Percentiles rank a stretch among this genome's conserved stretches.
Conservation (phyloP, 2,113 vertebrate species). For the Daphoenositta chrysoptera region DNA sequence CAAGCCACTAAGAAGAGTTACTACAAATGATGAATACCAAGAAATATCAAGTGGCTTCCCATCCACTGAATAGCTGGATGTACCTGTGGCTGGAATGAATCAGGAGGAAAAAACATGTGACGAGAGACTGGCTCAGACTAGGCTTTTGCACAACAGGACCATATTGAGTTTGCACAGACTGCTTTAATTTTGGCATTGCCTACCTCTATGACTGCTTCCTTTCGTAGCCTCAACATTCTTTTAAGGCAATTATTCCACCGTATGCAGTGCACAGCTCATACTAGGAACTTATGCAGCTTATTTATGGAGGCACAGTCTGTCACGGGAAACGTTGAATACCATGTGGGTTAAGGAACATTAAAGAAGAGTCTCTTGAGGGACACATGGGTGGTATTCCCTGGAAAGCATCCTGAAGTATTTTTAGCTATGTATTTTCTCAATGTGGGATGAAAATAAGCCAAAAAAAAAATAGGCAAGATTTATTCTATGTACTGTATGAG, state of each 20-base stretch:
- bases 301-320: constrained; percentile 42
- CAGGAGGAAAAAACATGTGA: not conserved
- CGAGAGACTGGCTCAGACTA: not conserved
- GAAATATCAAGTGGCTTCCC: not conserved
- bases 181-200: constrained; percentile 16
- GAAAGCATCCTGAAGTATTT: constrained; percentile 24
- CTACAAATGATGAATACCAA: not conserved
- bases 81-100: not conserved
- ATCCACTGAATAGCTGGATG: not conserved
- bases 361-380: constrained; percentile 12
- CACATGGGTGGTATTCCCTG: constrained; percentile 22
- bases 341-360: constrained; percentile 33
- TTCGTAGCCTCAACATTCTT: constrained; percentile 8
- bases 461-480: not conserved
- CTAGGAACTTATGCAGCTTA: not conserved
- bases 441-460: not conserved
- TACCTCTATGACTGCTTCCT: not conserved
- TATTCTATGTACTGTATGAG: not conserved
- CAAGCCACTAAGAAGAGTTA: not conserved
- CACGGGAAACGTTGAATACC: not conserved
- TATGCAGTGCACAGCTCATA: not conserved
- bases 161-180: not conserved
- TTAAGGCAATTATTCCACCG: not conserved
- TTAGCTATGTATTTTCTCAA: constrained; percentile 12
- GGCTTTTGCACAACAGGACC: not conserved